Base-by-base conservation (phyloP, 2,113 vertebrate species). In the Crocuta crocuta region DNA sequence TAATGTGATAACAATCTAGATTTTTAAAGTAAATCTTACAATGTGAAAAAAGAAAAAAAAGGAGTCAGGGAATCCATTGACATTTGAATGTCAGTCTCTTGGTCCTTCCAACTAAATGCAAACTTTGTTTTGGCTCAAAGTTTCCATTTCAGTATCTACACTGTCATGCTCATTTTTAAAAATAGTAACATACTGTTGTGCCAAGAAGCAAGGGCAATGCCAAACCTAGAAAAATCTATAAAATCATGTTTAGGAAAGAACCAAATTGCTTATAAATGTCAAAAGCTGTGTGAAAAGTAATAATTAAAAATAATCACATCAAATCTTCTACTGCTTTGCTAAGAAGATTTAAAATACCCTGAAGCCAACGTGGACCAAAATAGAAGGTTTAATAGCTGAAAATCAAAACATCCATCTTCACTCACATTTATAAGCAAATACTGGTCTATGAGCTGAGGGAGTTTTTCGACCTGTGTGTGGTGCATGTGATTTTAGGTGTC, bases 51-150 rank as follows among this genome's bases (percentile, higher is more conserved):
- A 65, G 65, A 74, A 65, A 88, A 48, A 31, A 68, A 78, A 7
- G 28, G 74, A 96, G 26, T 33, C 74, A 63, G 45, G 58, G 35
- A 94, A 39, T 89, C 61, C 91, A 97, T 55, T 96, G 84, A 96
- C 95, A 97, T 96, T 95, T 97, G 90, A 97, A 94, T 96, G 95
- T 97, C 94, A 98, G 78, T 17, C 26, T 93, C 61, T 89, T 55
- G 21, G 24, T 85, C 88, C 61, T 85, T 97, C 48, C 83, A 94
- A 45, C 48, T 93, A 48, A 95, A 91, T 61, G 45, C 28, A 78
- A 98, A 73, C 58, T 97, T 76, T 50, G 31, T 79, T 93, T 93
- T 95, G 92, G 92, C 90, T 97, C 71, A 19, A 5, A 10, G 12
- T 82, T 97, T 96, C 92, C 91, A 94, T 96, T 95, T 97, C 79